phyloP scores from a whole-genome alignment of 1,140 invertebrate genomes.

The Drosophila ohnishii region DNA sequence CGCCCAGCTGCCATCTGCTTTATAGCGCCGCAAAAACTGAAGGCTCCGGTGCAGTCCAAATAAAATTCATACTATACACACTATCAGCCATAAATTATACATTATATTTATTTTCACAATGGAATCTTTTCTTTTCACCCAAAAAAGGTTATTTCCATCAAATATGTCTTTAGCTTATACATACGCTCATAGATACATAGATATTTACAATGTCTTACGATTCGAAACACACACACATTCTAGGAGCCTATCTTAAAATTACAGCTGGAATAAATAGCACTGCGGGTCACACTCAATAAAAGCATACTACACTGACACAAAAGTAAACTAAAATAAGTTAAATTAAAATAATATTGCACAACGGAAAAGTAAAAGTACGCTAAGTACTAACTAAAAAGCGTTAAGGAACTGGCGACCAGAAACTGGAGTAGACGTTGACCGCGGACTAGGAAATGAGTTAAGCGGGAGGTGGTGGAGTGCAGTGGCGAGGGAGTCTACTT shows the following conservation, averaged over 20 bases:
- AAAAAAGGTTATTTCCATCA: slow-evolving; percentile 31
- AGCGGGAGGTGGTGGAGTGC: slow-evolving; percentile 4
- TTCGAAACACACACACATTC: slow-evolving; percentile 11
- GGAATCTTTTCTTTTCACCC: slow-evolving; percentile 43
- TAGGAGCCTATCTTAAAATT: slow-evolving; percentile 7
- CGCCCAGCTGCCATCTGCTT: slow-evolving; percentile 52
- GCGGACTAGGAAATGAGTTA: slow-evolving; percentile 55
- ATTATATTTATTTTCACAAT: slow-evolving; percentile 55
- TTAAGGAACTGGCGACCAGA: slow-evolving; percentile 38
- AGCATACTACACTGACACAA: slow-evolving; percentile 9
- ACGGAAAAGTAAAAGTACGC: slow-evolving; percentile 13
- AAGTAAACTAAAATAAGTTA: slow-evolving; percentile 29
- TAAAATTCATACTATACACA: slow-evolving; percentile 30
- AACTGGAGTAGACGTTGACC: background rate
- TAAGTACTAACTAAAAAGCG: slow-evolving; percentile 8
- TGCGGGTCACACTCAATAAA: slow-evolving; percentile 11
- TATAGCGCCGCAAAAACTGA: slow-evolving; percentile 39
- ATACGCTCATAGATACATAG: slow-evolving; percentile 24
- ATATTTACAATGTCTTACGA: slow-evolving; percentile 37
- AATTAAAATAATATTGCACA: slow-evolving; percentile 50
- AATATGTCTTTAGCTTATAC: slow-evolving; percentile 17
- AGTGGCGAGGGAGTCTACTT: slow-evolving; percentile 39
- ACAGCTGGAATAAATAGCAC: slow-evolving; percentile 9
- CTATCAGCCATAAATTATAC: slow-evolving; percentile 50
- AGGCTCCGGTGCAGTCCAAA: slow-evolving; percentile 40